phyloP scores from a whole-genome alignment of 30 jellyfish, hydroid and myxozoan genomes.

The Catostylus mosaicus region DNA sequence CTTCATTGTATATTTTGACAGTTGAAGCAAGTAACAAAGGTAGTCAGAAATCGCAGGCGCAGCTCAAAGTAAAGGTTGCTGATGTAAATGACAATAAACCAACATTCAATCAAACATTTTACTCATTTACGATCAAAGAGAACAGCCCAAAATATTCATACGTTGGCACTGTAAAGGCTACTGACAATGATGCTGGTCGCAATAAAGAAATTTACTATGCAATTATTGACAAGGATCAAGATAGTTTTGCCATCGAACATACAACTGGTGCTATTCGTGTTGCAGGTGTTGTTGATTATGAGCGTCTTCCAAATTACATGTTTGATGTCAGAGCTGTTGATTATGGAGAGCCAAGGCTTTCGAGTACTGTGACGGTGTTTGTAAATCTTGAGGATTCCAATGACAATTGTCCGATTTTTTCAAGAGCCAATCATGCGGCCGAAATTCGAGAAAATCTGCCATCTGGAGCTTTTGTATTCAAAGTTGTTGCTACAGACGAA shows the following conservation, averaged over 20 bases:
- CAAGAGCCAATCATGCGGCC: constrained; percentile 11
- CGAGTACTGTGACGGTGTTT: constrained; percentile 62
- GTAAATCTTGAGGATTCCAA: constrained; percentile 65
- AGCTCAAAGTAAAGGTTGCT: constrained; percentile 27
- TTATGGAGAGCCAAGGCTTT: constrained; percentile 63
- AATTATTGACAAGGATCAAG: constrained; percentile 34
- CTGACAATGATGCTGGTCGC: constrained; percentile 72
- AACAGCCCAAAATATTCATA: constrained; percentile 31
- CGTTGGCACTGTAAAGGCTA: constrained; percentile 68
- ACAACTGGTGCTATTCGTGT: constrained; percentile 54
- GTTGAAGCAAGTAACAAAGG: constrained; percentile 77
- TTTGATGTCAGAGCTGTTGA: constrained; percentile 73
- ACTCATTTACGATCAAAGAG: constrained; percentile 44
- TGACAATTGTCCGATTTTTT: constrained; percentile 79
- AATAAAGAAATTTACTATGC: constrained; percentile 63
- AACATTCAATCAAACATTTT: constrained; percentile 38
- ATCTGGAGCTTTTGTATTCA: constrained; percentile 27
- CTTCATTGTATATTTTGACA: constrained; percentile 22
- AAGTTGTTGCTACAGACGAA: constrained; percentile 58
- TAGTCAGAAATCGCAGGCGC: constrained; percentile 15
- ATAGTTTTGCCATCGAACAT: constrained; percentile 48
- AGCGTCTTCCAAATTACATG: constrained; percentile 49
- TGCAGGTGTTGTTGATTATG: constrained; percentile 40
- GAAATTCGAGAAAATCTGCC: constrained; percentile 48
- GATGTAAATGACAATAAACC: constrained; percentile 89